These are phyloP conservation scores for Takifugu ocellatus DNA, from an alignment of 2,797 vertebrate genomes.

Conservation along the genomic window DNA sequence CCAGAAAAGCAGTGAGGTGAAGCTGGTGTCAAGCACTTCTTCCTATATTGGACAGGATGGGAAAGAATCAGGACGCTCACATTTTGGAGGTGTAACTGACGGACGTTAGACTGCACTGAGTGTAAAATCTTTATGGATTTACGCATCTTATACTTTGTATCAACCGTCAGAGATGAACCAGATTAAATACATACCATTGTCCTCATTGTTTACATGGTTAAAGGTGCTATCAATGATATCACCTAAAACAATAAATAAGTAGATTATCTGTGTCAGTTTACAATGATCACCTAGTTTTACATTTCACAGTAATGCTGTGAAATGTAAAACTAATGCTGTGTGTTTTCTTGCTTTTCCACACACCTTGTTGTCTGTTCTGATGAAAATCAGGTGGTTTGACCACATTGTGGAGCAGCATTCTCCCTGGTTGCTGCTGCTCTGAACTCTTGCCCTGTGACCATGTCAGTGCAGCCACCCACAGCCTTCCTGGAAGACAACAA, in stretches of 20 bases:
- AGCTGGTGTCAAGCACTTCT: background rate
- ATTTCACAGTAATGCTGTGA: background rate
- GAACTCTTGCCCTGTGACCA: constrained; percentile 53
- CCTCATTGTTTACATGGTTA: too few species aligned
- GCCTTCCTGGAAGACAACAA: constrained; percentile 51
- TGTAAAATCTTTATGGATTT: background rate
- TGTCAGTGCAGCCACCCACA: constrained; percentile 37
- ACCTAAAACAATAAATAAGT: too few species aligned
- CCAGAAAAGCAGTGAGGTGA: constrained; percentile 21
- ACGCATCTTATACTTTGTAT: background rate
- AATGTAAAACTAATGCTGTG: background rate
- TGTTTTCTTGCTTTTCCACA: background rate
- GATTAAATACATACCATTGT: too few species aligned
- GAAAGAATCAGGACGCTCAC: background rate
- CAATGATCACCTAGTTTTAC: too few species aligned
- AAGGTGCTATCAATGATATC: too few species aligned
- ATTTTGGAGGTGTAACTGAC: background rate
- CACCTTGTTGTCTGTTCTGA: too few species aligned
- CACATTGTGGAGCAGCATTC: background rate
- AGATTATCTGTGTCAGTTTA: too few species aligned
- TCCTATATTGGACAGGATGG: constrained; percentile 1
- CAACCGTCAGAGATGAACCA: background rate
- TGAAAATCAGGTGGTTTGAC: too few species aligned
- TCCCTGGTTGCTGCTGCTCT: constrained; percentile 43
- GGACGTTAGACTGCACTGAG: background rate